phyloP scores from a whole-genome alignment of 2,888 invertebrate genomes.

The Drosophila testacea region DNA sequence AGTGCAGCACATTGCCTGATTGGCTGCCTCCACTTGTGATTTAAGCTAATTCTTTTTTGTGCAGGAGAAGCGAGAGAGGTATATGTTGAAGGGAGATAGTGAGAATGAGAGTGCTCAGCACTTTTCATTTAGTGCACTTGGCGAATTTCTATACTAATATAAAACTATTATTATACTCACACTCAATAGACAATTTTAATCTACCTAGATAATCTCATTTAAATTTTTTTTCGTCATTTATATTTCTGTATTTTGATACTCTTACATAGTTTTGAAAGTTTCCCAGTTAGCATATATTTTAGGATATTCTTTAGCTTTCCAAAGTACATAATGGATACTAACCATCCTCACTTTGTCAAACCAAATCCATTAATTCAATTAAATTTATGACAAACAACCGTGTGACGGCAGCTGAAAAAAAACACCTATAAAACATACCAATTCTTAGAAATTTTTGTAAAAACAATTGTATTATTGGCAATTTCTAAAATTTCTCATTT shows the following conservation, averaged over 20 bases:
- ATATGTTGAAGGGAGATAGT: too few relatives aligned
- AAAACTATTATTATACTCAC: neutral
- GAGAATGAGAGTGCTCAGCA: conserved; percentile 4
- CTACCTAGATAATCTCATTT: neutral
- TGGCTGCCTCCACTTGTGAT: conserved; percentile 63
- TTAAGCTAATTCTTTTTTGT: conserved; percentile 70
- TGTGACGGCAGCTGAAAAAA: too few relatives aligned
- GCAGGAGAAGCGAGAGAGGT: conserved; percentile 1
- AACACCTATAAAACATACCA: too few relatives aligned
- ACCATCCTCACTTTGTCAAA: too few relatives aligned
- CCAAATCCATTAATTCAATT: too few relatives aligned
- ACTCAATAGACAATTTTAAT: neutral
- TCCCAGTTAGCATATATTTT: neutral
- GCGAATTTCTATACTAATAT: neutral
- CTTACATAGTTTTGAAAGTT: neutral
- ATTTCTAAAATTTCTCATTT: too few relatives aligned
- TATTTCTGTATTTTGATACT: neutral
- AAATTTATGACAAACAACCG: too few relatives aligned
- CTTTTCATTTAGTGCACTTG: conserved; percentile 19
- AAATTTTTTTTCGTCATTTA: too few relatives aligned
- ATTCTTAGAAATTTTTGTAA: too few relatives aligned
- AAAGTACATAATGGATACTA: too few relatives aligned
- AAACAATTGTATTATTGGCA: too few relatives aligned
- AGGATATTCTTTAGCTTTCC: too few relatives aligned
- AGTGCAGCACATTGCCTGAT: conserved; percentile 72